Evolutionary conservation across 2,113 vertebrate species (phyloP).

Genomic region (Tetraodon nigroviridis): DNA sequence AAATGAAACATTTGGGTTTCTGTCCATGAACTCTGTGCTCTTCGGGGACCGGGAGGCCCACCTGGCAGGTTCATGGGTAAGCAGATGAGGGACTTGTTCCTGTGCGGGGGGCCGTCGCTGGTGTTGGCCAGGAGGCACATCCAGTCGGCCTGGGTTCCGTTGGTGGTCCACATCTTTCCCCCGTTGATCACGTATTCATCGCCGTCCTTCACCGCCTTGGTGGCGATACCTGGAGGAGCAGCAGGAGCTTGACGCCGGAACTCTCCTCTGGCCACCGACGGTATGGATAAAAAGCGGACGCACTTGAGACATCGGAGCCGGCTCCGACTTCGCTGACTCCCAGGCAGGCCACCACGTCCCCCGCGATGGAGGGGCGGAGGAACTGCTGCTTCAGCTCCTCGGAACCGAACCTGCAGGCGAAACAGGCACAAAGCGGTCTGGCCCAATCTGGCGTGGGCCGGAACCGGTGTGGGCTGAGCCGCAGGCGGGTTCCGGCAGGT

Average conservation of each 20-base stretch:
- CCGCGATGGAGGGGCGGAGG: conserved; percentile 75
- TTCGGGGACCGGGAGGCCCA: conserved; percentile 35
- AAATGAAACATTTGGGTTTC: neutral
- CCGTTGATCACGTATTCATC: conserved; percentile 79
- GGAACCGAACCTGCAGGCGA: conserved; percentile 75
- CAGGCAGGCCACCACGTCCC: conserved; percentile 81
- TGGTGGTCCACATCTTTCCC: conserved; percentile 83
- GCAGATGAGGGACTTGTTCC: conserved; percentile 82
- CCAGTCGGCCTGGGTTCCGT: conserved; percentile 78
- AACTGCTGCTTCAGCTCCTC: conserved; percentile 79
- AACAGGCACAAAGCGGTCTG: neutral
- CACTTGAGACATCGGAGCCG: conserved; percentile 85
- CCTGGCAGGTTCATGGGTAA: conserved; percentile 79
- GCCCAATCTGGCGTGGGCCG: neutral
- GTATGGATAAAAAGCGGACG: conserved; percentile 21
- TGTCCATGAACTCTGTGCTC: too few species aligned
- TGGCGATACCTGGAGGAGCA: conserved; percentile 72
- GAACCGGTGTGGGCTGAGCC: neutral
- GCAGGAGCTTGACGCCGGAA: neutral
- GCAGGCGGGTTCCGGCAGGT: conserved; percentile 16
- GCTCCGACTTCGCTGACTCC: conserved; percentile 80
- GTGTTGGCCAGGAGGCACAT: conserved; percentile 83
- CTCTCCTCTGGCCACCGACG: neutral
- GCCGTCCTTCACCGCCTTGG: conserved; percentile 75
- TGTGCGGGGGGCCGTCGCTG: conserved; percentile 71